Evolutionary conservation across 2,888 invertebrate genomes (phyloP), one percentile per base, ranked within the genome.

Genomic region (Dermolepida albohirtum): DNA sequence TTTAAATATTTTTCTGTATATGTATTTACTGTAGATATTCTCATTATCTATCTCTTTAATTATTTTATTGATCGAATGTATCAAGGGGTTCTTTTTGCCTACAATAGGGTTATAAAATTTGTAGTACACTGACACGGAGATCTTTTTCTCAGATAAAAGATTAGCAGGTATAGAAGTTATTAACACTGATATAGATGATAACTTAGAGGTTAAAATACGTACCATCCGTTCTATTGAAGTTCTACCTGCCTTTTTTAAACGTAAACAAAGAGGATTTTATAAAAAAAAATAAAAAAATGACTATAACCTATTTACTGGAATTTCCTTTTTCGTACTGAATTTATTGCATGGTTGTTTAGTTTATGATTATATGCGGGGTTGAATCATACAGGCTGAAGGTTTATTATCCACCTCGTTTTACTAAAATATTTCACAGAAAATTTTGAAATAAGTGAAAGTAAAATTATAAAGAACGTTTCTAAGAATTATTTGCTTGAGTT

Each of bases 131-230:
- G 27, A 51, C 39, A 22, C 41, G n/a, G 54, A 54, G 64, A 64
- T 52, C 43, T 64, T 52, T 22, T 27, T 34, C 16, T 11, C 11
- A 54, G 64, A 64, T 64, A 52, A 64, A 54, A 64, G 64, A 47
- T 64, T 52, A 44, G 51, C 64, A 64, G 64, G 64, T 64, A 64
- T 50, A 40, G 51, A 16, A 27, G 27, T 64, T 43, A 51, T 40
- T 39, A 64, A 43, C 17, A 29, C 44, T 50, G 64, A 64, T 64
- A 12, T 51, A 22, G 39, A 52, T 40, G 52, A 64, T 52, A 64
- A 59, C 8, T 49, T 22, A 22, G 22, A 16, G 14, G 47, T 47
- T 59, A 47, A 59, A 64, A 52, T 50, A n/a, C n/a, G n/a, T n/a
- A 50, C 17, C 27, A 22, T 17, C 16, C 27, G 14, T 43, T 52